phyloP scores from a whole-genome alignment of 2,797 vertebrate species.

The Pogonophryne albipinna region DNA sequence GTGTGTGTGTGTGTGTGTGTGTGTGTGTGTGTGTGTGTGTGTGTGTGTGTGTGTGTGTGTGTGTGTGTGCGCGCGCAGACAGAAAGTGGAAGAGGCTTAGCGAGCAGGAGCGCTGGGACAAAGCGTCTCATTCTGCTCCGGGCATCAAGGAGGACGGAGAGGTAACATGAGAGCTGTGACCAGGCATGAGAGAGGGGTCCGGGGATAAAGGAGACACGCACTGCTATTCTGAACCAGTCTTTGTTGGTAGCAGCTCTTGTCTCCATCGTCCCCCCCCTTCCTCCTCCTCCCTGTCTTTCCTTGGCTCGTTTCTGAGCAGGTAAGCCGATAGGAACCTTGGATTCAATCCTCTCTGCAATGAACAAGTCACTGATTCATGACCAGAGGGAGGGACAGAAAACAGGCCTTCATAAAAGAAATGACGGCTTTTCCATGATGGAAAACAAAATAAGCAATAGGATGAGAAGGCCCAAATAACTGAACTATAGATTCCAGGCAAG shows the following conservation, averaged over 20 bases:
- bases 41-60: slow-evolving; percentile 28
- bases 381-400: slow-evolving; percentile 22
- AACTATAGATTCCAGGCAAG: background rate
- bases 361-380: slow-evolving; percentile 65
- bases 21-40: background rate
- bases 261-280: slow-evolving; percentile 34
- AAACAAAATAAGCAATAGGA: slow-evolving; percentile 9
- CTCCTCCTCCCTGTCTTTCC: slow-evolving; percentile 39
- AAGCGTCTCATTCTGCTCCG: slow-evolving; percentile 79
- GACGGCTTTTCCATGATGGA: background rate
- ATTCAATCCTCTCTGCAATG: slow-evolving; percentile 50
- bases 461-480: background rate
- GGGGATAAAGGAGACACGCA: slow-evolving; percentile 69
- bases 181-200: slow-evolving; percentile 61
- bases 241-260: slow-evolving; percentile 64
- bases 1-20: slow-evolving; percentile 4
- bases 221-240: slow-evolving; percentile 67
- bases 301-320: slow-evolving; percentile 61
- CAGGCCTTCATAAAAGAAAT: slow-evolving; percentile 18
- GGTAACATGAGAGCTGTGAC: slow-evolving; percentile 78
- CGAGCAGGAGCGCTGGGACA: slow-evolving; percentile 68
- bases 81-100: slow-evolving; percentile 54
- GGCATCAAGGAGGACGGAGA: slow-evolving; percentile 59
- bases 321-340: slow-evolving; percentile 73
- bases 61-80: slow-evolving; percentile 6